Evolutionary conservation across 2,888 invertebrate species (phyloP), one percentile per base, ranked within the genome.

Genomic region (Germaria angustata): DNA sequence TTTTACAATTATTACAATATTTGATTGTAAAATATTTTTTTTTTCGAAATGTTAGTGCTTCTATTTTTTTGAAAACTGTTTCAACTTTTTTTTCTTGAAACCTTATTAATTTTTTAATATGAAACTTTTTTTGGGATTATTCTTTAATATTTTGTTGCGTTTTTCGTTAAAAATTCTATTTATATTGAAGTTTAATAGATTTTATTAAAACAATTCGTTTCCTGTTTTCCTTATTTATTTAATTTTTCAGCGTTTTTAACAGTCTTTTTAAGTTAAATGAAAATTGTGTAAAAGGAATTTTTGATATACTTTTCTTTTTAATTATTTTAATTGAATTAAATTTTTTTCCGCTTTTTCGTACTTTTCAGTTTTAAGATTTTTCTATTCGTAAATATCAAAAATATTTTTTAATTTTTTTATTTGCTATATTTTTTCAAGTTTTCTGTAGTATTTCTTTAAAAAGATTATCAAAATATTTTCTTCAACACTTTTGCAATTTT

Each of bases 401-500:
- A 36, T 59, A 32, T 34, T 15, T 28, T 20, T 15, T 15, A 2
- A 9, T 22, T 34, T 22, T 7, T 17, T 41, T 5, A 5, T 17
- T 59, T 49, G 11, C 7, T 49, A 17, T 34, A 46, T 57, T 6
- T 36, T 17, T 13, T 41, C 49, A 49, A 22, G 7, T 36, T 36
- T 51, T 49, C 22, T 13, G 17, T 46, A 15, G 13, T 34, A 22
- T 57, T 71, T 32, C 15, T 68, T 68, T 7, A 22, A 13, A 24
- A 41, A 41, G 28, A 32, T 17, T 69, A 4, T 15, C 6, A 61
- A 51, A 44, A 57, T 20, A 15, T 41, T 46, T 57, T 34, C 8
- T 46, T 77, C 51, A 51, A 75, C 39, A 57, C 57, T 80, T 75
- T 75, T 63, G 53, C 49, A 44, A 59, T 65, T 69, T 77, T 34